phyloP scores from a whole-genome alignment of 1,140 invertebrate genomes.

The Ceratitis capitata region DNA sequence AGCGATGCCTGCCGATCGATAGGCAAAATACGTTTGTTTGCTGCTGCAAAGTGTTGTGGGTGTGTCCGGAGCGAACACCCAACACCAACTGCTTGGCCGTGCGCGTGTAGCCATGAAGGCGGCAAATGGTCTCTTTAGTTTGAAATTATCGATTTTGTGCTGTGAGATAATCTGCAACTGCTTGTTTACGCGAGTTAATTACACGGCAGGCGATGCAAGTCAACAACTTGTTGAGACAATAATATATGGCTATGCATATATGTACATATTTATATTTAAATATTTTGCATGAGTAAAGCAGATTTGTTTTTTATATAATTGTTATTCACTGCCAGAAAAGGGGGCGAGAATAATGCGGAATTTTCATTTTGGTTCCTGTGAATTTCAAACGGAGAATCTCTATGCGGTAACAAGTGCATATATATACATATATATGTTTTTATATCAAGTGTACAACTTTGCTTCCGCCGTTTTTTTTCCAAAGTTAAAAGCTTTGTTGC shows the following conservation, averaged over 20 bases:
- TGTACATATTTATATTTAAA: too few relatives aligned
- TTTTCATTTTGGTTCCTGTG: too few relatives aligned
- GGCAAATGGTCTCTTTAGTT: not conserved
- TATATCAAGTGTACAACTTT: too few relatives aligned
- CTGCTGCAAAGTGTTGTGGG: not conserved
- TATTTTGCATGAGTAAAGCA: too few relatives aligned
- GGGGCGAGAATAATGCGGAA: too few relatives aligned
- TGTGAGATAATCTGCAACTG: not conserved
- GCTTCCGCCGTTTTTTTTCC: too few relatives aligned
- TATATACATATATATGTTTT: too few relatives aligned
- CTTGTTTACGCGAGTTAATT: constrained; percentile 10
- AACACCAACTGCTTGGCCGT: not conserved
- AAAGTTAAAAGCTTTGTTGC: too few relatives aligned
- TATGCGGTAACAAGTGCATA: too few relatives aligned
- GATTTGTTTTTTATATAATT: too few relatives aligned
- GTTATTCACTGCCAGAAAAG: too few relatives aligned
- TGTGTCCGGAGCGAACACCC: not conserved
- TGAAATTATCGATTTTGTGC: not conserved
- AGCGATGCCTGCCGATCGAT: not conserved
- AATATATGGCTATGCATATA: not conserved
- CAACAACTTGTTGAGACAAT: not conserved
- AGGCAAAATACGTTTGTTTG: not conserved
- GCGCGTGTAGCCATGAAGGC: not conserved
- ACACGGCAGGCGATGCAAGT: not conserved
- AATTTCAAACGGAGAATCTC: too few relatives aligned